Percentiles rank a stretch among this genome's conserved stretches.
These are phyloP conservation scores for Choristoneura fumiferana DNA, from an alignment of 1,140 invertebrate genomes.

Conservation along the genomic window DNA sequence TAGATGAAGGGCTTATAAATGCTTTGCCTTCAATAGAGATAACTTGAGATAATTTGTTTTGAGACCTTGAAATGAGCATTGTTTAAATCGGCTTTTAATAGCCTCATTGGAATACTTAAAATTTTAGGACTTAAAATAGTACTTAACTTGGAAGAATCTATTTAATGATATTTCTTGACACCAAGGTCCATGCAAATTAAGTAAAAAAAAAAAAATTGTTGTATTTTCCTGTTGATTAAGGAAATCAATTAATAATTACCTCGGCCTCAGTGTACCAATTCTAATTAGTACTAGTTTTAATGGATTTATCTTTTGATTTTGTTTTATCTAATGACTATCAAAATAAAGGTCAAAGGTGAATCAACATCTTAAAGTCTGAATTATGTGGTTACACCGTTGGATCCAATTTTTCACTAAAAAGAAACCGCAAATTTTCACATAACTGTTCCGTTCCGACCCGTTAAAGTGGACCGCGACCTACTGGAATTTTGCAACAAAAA, in stretches of 20 bases:
- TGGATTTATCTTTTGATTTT: background rate
- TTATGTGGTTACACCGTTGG: background rate
- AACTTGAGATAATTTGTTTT: constrained; percentile 13
- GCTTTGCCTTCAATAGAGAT: background rate
- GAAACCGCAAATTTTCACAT: constrained; percentile 13
- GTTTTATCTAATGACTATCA: background rate
- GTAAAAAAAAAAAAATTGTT: background rate
- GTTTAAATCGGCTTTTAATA: constrained; percentile 6
- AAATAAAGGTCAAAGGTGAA: constrained; percentile 13
- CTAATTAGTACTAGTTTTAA: background rate
- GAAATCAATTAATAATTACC: background rate
- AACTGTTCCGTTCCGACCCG: constrained; percentile 12
- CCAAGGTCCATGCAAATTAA: no score
- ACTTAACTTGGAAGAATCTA: background rate
- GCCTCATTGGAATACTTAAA: no score
- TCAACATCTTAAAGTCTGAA: background rate
- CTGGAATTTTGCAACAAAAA: constrained; percentile 7
- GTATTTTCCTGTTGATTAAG: background rate
- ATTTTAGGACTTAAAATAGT: background rate
- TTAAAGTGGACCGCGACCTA: constrained; percentile 14
- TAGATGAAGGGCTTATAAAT: background rate
- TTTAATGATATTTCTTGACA: no score
- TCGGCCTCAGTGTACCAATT: background rate
- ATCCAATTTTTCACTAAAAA: constrained; percentile 2
- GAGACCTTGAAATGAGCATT: constrained; percentile 1